Evolutionary conservation across 2,113 vertebrate species (phyloP).

Genomic region (Carassius carassius): DNA sequence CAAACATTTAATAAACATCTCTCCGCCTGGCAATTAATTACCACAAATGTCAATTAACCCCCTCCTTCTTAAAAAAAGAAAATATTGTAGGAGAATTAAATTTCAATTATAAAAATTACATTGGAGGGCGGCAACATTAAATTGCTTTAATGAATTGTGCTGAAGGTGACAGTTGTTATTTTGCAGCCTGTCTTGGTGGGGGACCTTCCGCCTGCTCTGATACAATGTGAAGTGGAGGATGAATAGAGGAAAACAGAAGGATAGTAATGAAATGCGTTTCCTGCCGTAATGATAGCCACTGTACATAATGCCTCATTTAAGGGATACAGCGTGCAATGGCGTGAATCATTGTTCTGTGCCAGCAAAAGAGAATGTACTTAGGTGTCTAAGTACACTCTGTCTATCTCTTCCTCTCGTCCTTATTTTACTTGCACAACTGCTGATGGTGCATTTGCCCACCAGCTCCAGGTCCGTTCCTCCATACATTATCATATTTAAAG

Average conservation of each 20-base stretch:
- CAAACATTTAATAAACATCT: conserved; percentile 65
- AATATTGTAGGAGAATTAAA: conserved; percentile 81
- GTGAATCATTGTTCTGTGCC: conserved; percentile 68
- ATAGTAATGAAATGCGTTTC: conserved; percentile 51
- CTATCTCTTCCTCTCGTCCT: conserved; percentile 27
- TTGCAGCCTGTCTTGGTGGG: conserved; percentile 47
- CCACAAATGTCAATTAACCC: conserved; percentile 82
- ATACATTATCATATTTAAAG: conserved; percentile 49
- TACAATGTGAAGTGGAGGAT: conserved; percentile 44
- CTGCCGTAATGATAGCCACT: conserved; percentile 59
- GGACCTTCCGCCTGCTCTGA: neutral
- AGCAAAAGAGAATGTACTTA: conserved; percentile 32
- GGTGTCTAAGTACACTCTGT: neutral
- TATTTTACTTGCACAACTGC: conserved; percentile 55
- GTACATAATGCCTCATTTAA: conserved; percentile 74
- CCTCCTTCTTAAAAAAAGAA: conserved; percentile 52
- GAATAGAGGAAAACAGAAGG: conserved; percentile 31
- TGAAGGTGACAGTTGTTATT: conserved; percentile 81
- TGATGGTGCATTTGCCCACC: conserved; percentile 70
- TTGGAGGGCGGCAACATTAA: conserved; percentile 74
- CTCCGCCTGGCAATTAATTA: conserved; percentile 84
- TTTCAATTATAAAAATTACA: conserved; percentile 84
- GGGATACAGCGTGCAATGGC: conserved; percentile 67
- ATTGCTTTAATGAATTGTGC: conserved; percentile 82
- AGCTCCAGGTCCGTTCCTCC: conserved; percentile 51